Conservation (phyloP, 2,888 invertebrate genomes). For the Eumacrocentrus americanus region DNA sequence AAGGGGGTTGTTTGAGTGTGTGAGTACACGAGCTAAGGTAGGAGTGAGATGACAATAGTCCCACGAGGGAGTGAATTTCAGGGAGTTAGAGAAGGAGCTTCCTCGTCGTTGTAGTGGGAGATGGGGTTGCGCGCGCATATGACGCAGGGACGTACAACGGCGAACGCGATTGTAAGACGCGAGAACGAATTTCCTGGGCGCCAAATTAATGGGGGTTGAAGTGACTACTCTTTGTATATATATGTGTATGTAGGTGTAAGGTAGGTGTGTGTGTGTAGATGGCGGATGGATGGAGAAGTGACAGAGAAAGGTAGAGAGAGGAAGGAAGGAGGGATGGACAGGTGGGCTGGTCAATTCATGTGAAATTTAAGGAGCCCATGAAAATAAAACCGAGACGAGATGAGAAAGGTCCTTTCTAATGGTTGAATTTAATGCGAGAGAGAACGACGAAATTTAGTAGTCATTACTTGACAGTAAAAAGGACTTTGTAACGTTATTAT, state of each 20-base stretch:
- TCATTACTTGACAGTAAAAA: background rate
- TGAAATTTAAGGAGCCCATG: conserved; percentile 30
- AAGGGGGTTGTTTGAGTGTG: background rate
- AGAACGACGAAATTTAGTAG: background rate
- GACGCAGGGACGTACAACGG: conserved; percentile 61
- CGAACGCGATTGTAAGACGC: conserved; percentile 41
- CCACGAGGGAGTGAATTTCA: conserved; percentile 20
- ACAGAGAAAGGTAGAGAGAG: conserved; percentile 14
- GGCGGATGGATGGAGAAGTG: background rate
- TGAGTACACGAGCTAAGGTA: background rate
- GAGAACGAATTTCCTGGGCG: conserved; percentile 46
- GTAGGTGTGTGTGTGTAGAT: conserved; percentile 16
- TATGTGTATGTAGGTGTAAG: background rate
- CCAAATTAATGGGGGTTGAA: conserved; percentile 62
- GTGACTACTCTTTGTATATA: conserved; percentile 46
- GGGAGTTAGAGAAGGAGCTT: conserved; percentile 14
- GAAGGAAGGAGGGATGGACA: conserved; percentile 29
- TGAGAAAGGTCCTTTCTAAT: conserved; percentile 27
- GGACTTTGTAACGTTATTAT: background rate
- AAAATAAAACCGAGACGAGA: conserved; percentile 59
- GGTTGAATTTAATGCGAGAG: background rate
- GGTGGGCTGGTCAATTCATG: conserved; percentile 34
- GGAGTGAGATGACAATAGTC: conserved; percentile 5
- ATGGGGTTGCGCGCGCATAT: conserved; percentile 62
- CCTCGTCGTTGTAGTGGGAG: conserved; percentile 22